Base-by-base conservation (phyloP, 2,888 invertebrate species). In the Drosophila pegasa region DNA sequence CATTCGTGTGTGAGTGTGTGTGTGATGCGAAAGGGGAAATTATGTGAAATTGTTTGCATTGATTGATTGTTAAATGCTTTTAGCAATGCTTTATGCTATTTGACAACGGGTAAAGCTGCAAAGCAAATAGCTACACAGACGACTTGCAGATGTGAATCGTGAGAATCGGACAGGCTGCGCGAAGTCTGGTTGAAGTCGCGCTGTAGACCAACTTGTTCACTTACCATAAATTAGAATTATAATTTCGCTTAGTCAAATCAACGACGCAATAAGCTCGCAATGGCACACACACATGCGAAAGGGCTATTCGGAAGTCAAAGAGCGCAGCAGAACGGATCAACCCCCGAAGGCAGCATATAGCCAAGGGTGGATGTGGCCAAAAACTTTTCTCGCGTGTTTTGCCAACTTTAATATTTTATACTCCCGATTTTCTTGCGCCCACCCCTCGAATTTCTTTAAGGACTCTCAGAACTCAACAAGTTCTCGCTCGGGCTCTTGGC, bases 351-450 rank as follows among this genome's bases (percentile, higher is more conserved):
- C 60, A 62, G 56, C 56, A 54, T 33, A 45, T 16, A 54, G 45
- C 56, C 33, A 50, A 52, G 82, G 83, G 65, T 75, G 55, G 63
- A 35, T 64, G 56, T 55, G 38, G 70, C 81, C 73, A 79, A 75
- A 78, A 78, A 86, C 59, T 86, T 85, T 83, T 80, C 83, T 83
- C 76, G 86, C 86, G 83, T 83, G 86, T 83, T 83, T 72, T 76
- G 74, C 69, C 72, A 83, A 83, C 86, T 83, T 83, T 78, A 83
- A 86, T 83, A 86, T 78, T 83, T 83, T 76, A 86, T 86, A 74
- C 61, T 71, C 70, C 68, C 78, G 83, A 86, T 78, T 83, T 83
- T 73, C 78, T 78, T 6, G 1, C 33, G 20, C 20, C 31, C 4
- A 9, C 27, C 4, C 8, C 25, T 8, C 45, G 20, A 55, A 22